Evolutionary conservation across 2,797 vertebrate genomes (phyloP).

Genomic region (Microctenopoma steveboyesi): DNA sequence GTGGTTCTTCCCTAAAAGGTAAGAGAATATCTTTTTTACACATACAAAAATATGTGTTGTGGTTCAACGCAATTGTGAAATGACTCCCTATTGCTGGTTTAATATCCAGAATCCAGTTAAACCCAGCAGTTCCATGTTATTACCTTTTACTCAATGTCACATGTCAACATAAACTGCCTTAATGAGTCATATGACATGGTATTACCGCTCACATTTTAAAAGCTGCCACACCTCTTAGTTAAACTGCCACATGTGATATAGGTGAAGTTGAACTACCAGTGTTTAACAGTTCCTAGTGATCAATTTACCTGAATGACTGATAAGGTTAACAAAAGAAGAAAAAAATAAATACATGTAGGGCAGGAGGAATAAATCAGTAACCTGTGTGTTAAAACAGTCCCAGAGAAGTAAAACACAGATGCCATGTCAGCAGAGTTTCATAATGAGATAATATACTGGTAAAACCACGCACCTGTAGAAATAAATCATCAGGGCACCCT

Average conservation of each 20-base stretch:
- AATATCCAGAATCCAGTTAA: background rate
- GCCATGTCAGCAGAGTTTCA: background rate
- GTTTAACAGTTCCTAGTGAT: conserved; percentile 13
- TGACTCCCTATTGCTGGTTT: conserved; percentile 6
- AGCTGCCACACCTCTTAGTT: conserved; percentile 11
- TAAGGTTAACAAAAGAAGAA: conserved; percentile 8
- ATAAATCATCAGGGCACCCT: conserved; percentile 97
- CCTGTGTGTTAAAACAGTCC: conserved; percentile 1
- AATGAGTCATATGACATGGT: conserved; percentile 35
- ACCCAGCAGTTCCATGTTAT: conserved; percentile 28
- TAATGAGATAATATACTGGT: background rate
- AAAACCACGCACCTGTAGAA: conserved; percentile 90
- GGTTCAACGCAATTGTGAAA: conserved; percentile 7
- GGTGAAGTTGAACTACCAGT: background rate
- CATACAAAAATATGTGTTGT: background rate
- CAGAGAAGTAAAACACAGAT: conserved; percentile 14
- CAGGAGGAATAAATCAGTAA: conserved; percentile 27
- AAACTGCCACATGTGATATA: conserved; percentile 11
- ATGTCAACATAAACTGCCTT: conserved; percentile 15
- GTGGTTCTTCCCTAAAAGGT: conserved; percentile 90
- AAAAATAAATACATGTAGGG: conserved; percentile 9
- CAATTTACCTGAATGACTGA: conserved; percentile 3
- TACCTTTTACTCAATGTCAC: conserved; percentile 22
- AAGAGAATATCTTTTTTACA: background rate
- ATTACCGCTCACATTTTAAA: conserved; percentile 3